These are phyloP conservation scores for Drosophila pseudoobscura DNA, from an alignment of 1,140 invertebrate species.

Conservation along the genomic window DNA sequence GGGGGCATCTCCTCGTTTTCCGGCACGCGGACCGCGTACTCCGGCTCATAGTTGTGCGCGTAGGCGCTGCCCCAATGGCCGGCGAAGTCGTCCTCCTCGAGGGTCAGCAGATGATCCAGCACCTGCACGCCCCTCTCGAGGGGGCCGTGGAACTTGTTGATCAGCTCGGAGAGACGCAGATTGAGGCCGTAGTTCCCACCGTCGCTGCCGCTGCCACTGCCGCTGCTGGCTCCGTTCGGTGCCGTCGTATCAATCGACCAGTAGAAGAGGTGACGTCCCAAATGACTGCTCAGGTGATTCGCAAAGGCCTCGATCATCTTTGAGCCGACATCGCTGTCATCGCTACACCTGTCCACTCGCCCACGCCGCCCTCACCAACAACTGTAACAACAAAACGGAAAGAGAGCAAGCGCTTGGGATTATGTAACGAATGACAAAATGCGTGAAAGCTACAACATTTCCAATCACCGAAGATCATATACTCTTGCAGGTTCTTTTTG, in stretches of 20 bases:
- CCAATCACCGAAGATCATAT: no score
- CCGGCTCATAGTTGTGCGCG: constrained; percentile 78
- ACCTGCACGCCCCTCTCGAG: constrained; percentile 83
- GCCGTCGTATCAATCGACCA: constrained; percentile 79
- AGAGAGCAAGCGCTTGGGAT: no score
- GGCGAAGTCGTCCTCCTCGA: constrained; percentile 83
- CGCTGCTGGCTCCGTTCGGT: not conserved
- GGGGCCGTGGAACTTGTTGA: constrained; percentile 83
- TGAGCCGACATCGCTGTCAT: constrained; percentile 31
- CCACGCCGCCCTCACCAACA: no score
- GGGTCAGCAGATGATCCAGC: constrained; percentile 84
- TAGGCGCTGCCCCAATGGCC: constrained; percentile 82
- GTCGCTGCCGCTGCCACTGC: constrained; percentile 30
- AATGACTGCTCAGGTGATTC: constrained; percentile 79
- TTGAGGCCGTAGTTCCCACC: constrained; percentile 83
- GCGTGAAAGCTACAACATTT: no score
- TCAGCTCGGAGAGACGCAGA: constrained; percentile 84
- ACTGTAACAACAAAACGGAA: no score
- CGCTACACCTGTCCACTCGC: constrained; percentile 9
- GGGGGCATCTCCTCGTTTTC: constrained; percentile 70
- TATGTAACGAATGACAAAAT: no score
- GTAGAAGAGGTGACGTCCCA: constrained; percentile 84
- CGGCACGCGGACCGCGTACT: constrained; percentile 57
- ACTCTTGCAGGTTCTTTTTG: no score
- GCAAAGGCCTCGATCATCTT: constrained; percentile 83